Evolutionary conservation across 2,888 invertebrate species (phyloP).

Genomic region (Oeneis ivallda): DNA sequence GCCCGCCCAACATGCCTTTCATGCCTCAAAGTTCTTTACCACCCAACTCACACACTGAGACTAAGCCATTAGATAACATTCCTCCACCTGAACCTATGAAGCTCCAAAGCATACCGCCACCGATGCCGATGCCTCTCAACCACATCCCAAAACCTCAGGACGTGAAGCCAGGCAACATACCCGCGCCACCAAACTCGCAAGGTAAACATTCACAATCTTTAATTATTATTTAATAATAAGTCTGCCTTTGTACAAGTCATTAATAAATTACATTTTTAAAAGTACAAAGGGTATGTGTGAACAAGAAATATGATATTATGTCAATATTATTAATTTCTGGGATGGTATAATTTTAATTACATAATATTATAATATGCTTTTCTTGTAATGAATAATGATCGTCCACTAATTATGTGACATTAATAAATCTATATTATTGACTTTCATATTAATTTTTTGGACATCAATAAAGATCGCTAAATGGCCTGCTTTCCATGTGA

Average conservation of each 20-base stretch:
- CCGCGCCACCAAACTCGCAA: slow-evolving; percentile 66
- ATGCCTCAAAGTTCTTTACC: slow-evolving; percentile 48
- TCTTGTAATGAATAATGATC: not conserved
- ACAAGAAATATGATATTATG: not conserved
- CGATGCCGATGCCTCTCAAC: slow-evolving; percentile 81
- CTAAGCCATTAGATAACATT: slow-evolving; percentile 52
- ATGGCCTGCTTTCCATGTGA: too few relatives aligned
- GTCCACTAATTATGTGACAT: not conserved
- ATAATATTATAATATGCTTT: not conserved
- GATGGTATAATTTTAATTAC: not conserved
- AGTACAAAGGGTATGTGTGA: slow-evolving; percentile 7
- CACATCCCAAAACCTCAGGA: slow-evolving; percentile 84
- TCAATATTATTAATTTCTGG: not conserved
- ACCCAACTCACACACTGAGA: slow-evolving; percentile 49
- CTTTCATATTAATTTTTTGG: not conserved
- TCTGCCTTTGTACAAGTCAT: slow-evolving; percentile 18
- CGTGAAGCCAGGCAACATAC: slow-evolving; percentile 81
- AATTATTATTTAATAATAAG: not conserved
- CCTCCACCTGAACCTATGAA: slow-evolving; percentile 77
- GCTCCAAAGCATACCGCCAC: slow-evolving; percentile 83
- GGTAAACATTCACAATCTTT: slow-evolving; percentile 50
- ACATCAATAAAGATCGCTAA: too few relatives aligned
- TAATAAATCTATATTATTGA: not conserved
- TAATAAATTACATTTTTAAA: not conserved
- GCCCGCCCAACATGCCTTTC: slow-evolving; percentile 60